Percentiles rank a stretch among this genome's conserved stretches.
Evolutionary conservation across 2,888 invertebrate genomes (phyloP).

Genomic region (Drosophila paramelanica): DNA sequence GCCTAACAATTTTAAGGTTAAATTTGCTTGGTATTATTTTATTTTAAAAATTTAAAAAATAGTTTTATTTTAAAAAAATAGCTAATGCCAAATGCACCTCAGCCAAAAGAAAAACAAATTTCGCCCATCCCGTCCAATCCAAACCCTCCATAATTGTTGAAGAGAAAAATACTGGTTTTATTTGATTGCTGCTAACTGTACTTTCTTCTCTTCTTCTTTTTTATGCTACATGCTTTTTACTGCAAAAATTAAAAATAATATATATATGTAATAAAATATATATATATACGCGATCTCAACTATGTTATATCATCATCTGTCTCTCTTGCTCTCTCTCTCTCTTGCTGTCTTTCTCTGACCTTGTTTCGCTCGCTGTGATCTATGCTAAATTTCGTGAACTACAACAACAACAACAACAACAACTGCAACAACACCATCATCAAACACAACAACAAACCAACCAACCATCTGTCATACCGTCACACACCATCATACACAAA

Average conservation of each 20-base stretch:
- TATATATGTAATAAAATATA: constrained; percentile 4
- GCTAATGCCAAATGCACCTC: constrained; percentile 9
- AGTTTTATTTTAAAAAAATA: not conserved
- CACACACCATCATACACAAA: constrained; percentile 7
- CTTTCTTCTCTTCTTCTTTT: constrained; percentile 59
- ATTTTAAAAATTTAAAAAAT: not conserved
- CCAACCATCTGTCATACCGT: constrained; percentile 22
- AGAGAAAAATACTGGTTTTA: constrained; percentile 5
- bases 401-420: constrained; percentile 27
- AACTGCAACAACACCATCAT: constrained; percentile 21
- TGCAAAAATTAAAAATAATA: not conserved
- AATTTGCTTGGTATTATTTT: not conserved
- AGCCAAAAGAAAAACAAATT: not conserved
- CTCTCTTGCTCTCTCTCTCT: constrained; percentile 17
- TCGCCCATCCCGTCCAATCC: not conserved
- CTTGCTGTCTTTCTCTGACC: constrained; percentile 17
- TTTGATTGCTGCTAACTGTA: constrained; percentile 60
- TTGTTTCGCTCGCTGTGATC: constrained; percentile 29
- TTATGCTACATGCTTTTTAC: constrained; percentile 21
- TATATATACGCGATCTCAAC: constrained; percentile 17
- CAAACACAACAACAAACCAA: constrained; percentile 34
- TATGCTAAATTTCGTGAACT: constrained; percentile 23
- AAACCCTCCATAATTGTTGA: not conserved
- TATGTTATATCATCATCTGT: constrained; percentile 34
- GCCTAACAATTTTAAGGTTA: not conserved